Evolutionary conservation across 2,797 vertebrate genomes (phyloP).

Genomic region (Capromys pilorides): DNA sequence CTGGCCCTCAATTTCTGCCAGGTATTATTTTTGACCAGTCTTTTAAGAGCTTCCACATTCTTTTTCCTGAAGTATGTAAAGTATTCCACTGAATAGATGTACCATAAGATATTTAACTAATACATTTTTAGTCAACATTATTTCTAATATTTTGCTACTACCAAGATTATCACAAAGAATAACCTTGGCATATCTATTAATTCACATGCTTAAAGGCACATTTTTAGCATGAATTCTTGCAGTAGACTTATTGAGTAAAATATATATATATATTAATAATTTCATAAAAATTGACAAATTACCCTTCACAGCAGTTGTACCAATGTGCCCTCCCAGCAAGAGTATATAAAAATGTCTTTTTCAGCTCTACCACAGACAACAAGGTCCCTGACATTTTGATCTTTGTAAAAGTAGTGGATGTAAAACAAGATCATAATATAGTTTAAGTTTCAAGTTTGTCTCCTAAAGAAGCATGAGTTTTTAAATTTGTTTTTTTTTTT

Average conservation of each 20-base stretch:
- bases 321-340: background rate
- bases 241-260: constrained; percentile 6
- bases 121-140: background rate
- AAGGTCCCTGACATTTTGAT: background rate
- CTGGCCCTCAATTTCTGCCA: background rate
- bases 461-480: constrained; percentile 7
- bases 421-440: background rate
- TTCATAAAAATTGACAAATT: constrained; percentile 25
- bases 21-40: background rate
- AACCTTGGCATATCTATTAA: background rate
- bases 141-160: constrained; percentile 24
- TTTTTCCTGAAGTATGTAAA: background rate
- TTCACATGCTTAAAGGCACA: background rate
- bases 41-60: background rate
- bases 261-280: background rate
- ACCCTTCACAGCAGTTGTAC: background rate
- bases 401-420: background rate
- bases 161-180: background rate
- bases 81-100: background rate
- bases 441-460: constrained; percentile 15
- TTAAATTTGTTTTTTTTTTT: background rate
- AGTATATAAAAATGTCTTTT: background rate
- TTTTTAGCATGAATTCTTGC: background rate
- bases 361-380: background rate
- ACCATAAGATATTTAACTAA: background rate